phyloP scores from a whole-genome alignment of 2,113 vertebrate species.

The Lagopus muta region DNA sequence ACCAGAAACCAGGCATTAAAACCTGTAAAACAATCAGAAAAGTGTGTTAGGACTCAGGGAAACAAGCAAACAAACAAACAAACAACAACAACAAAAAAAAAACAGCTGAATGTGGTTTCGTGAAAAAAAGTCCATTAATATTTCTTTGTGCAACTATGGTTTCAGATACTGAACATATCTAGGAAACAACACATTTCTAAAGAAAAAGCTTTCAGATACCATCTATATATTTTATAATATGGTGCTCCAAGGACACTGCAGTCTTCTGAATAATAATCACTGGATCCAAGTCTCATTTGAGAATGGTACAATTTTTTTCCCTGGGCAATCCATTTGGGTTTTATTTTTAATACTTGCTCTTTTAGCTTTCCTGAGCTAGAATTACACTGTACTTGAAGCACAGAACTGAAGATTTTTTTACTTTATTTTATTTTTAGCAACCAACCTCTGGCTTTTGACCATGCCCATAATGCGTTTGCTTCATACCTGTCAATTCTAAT shows the following conservation, averaged over 20 bases:
- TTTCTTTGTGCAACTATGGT: not conserved
- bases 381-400: not conserved
- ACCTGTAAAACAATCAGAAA: not conserved
- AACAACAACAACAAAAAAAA: not conserved
- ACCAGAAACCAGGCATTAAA: not conserved
- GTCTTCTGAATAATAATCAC: not conserved
- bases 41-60: not conserved
- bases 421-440: not conserved
- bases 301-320: not conserved
- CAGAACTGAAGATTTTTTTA: not conserved
- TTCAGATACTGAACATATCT: not conserved
- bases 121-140: not conserved
- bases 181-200: not conserved
- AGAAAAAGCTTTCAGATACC: not conserved
- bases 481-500: not conserved
- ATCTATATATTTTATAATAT: rapidly evolving
- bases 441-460: not conserved
- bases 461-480: not conserved
- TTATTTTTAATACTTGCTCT: not conserved
- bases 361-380: not conserved
- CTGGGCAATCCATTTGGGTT: not conserved
- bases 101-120: rapidly evolving
- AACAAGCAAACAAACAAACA: not conserved
- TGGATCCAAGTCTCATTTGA: not conserved
- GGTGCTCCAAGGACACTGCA: not conserved